These are phyloP conservation scores for Nyctibius bracteatus DNA, from an alignment of 2,113 vertebrate species.

Conservation along the genomic window DNA sequence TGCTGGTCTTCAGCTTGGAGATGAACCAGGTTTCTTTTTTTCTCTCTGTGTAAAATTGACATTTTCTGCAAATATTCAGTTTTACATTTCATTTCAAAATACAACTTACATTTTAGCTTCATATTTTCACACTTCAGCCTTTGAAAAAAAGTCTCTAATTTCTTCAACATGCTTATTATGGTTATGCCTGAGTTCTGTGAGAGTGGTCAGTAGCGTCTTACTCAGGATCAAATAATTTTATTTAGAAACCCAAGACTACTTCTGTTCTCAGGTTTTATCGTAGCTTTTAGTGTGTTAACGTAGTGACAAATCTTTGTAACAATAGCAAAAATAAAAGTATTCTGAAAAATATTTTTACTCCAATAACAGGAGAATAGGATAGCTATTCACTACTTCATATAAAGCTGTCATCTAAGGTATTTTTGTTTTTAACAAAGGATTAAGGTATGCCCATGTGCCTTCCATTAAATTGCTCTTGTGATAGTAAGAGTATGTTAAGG, in stretches of 20 bases:
- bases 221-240: not conserved
- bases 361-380: not conserved
- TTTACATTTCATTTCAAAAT: not conserved
- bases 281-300: not conserved
- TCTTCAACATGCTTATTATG: not conserved
- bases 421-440: slow-evolving; percentile 12
- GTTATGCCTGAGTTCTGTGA: not conserved
- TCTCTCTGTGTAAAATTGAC: not conserved
- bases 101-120: not conserved
- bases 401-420: not conserved
- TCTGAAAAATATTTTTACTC: not conserved
- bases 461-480: not conserved
- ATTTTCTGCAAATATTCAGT: not conserved
- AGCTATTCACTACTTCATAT: not conserved
- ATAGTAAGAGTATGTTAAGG: not conserved
- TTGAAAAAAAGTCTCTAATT: not conserved
- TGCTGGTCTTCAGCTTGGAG: not conserved
- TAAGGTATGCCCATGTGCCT: not conserved
- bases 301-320: not conserved
- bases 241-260: not conserved
- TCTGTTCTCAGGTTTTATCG: not conserved
- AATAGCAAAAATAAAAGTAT: not conserved
- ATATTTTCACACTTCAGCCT: not conserved
- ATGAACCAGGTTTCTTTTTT: not conserved
- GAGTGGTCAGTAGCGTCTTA: not conserved